phyloP scores from a whole-genome alignment of 2,113 vertebrate species.

The Psophia crepitans region DNA sequence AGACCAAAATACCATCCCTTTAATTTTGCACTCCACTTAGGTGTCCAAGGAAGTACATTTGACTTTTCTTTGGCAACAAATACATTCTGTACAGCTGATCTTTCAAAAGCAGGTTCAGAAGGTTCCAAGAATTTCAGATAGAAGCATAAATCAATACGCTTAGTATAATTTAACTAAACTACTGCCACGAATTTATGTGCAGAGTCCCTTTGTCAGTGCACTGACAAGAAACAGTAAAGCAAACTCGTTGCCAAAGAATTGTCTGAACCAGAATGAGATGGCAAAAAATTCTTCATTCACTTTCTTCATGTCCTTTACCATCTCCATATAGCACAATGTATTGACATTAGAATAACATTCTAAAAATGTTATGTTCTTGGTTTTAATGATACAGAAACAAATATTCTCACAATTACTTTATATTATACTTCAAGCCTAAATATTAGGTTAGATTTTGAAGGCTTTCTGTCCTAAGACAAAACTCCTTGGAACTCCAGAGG shows the following conservation, averaged over 20 bases:
- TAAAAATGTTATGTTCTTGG: background rate
- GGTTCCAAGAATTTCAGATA: slow-evolving; percentile 1
- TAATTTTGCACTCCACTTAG: background rate
- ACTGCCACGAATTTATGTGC: background rate
- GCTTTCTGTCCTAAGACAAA: background rate
- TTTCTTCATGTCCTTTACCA: background rate
- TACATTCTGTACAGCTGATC: background rate
- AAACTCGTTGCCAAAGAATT: background rate
- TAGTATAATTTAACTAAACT: slow-evolving; percentile 18
- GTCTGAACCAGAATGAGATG: background rate
- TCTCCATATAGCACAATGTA: background rate
- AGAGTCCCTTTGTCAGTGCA: background rate
- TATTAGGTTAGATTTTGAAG: background rate
- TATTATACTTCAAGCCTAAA: background rate
- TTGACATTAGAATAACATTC: background rate
- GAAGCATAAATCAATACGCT: slow-evolving; percentile 14
- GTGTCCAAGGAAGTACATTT: background rate
- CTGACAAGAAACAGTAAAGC: background rate
- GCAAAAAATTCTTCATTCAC: background rate
- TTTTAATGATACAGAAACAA: background rate
- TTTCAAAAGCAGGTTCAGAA: slow-evolving; percentile 34
- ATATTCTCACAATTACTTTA: background rate
- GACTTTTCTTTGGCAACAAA: background rate
- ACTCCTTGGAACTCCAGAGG: background rate
- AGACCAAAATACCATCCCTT: background rate